Evolutionary conservation across 2,888 invertebrate species (phyloP), one percentile per base, ranked within the genome.

Genomic region (Eumerus sabulonum): DNA sequence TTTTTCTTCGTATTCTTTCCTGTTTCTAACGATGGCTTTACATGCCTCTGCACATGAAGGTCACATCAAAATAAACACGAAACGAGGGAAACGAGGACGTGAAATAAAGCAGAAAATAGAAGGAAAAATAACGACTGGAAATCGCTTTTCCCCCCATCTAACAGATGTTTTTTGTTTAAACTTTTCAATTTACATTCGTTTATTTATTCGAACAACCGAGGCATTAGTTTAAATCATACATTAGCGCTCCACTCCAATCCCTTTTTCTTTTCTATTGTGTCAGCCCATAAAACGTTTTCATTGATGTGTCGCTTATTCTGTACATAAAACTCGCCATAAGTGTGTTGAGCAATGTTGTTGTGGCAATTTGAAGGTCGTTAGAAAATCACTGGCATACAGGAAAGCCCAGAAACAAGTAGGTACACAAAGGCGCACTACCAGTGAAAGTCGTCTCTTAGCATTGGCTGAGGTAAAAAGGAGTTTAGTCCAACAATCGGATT

Each of bases 341-440:
- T 27, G 7, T 27, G 27, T 27, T 27, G 27, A 7, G 62, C 66
- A 66, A 62, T 76, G 66, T 77, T 76, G 66, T 77, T 72, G 57
- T 68, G 67, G 68, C 59, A 59, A 73, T 73, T 73, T 79, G 79
- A 79, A 79, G 79, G 79, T 79, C 79, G 79, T 79, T 79, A 73
- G 18, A 79, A 40, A 79, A 79, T 73, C 79, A 67, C 62, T 63
- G 67, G 45, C 53, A 72, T 56, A 77, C 62, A 72, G 53, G 68
- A 72, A 70, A 53, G 38, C 64, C 56, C 53, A 57, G 66, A 72
- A 57, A n/a, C n/a, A n/a, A n/a, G n/a, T 66, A 67, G 50, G 35
- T 60, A 60, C 45, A 50, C 16, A 59, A 48, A 51, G n/a, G n/a
- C n/a, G n/a, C n/a, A n/a, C n/a, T 64, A 54, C 19, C 19, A 60